Percentiles rank a stretch among this genome's conserved stretches.
These are phyloP conservation scores for Chionoecetes opilio DNA, from an alignment of 1,140 invertebrate species.

Conservation along the genomic window DNA sequence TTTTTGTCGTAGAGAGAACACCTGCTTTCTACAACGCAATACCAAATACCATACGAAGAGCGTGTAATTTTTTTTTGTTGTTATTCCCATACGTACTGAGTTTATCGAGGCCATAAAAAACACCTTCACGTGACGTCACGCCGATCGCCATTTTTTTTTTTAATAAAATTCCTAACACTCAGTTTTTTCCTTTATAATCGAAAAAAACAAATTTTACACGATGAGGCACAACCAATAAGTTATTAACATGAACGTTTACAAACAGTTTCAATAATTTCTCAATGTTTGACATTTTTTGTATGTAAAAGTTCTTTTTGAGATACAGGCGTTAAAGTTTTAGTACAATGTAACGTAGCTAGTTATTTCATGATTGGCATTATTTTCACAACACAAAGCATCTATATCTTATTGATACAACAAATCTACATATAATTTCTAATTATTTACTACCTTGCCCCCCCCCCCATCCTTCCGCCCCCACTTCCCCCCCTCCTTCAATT, in stretches of 20 bases:
- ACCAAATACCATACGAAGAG: conserved; percentile 38
- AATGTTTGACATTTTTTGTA: not conserved
- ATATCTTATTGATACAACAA: conserved; percentile 37
- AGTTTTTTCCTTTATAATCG: not conserved
- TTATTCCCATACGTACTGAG: not conserved
- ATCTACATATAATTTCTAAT: not conserved
- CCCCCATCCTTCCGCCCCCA: no score
- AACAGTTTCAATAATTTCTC: conserved; percentile 44
- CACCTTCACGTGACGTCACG: no score
- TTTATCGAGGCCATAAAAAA: not conserved
- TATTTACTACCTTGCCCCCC: no score
- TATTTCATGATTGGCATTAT: conserved; percentile 45
- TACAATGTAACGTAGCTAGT: no score
- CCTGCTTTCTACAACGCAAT: not conserved
- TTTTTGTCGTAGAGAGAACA: not conserved
- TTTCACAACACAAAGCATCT: conserved; percentile 34
- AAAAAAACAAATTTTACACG: conserved; percentile 13
- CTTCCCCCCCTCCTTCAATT: no score
- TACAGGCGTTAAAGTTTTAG: conserved; percentile 43
- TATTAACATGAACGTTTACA: conserved; percentile 45
- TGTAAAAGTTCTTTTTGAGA: conserved; percentile 49
- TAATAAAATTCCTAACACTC: not conserved
- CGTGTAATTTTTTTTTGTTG: conserved; percentile 33
- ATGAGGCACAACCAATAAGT: conserved; percentile 40
- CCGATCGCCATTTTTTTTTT: not conserved